Conservation (phyloP, 1,140 invertebrate genomes). For the Protaetia brevitarsis region DNA sequence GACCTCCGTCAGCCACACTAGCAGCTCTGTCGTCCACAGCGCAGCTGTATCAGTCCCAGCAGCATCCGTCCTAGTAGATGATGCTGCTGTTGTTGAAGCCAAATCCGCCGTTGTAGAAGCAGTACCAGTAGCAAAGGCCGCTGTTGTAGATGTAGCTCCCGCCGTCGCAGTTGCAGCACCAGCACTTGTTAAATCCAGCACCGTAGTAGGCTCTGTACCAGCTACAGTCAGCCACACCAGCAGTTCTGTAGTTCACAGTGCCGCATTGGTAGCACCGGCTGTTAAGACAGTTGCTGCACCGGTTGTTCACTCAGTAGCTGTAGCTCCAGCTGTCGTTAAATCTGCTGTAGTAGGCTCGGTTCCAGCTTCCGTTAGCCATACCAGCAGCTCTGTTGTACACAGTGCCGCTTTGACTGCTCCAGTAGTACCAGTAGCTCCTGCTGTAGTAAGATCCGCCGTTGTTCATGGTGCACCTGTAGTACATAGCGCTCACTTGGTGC, state of each 20-base stretch:
- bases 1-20: slow-evolving; percentile 51
- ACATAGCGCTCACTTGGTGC: not conserved
- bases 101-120: slow-evolving; percentile 40
- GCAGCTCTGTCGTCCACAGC: slow-evolving; percentile 53
- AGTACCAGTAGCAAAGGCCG: slow-evolving; percentile 37
- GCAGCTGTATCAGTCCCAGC: slow-evolving; percentile 45
- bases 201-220: slow-evolving; percentile 38
- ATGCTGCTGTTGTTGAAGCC: slow-evolving; percentile 42
- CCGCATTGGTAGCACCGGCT: slow-evolving; percentile 34
- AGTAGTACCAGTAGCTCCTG: slow-evolving; percentile 53
- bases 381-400: slow-evolving; percentile 50
- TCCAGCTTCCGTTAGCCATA: slow-evolving; percentile 49
- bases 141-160: slow-evolving; percentile 27
- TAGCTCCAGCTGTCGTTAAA: slow-evolving; percentile 28
- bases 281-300: not conserved
- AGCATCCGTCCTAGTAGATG: slow-evolving; percentile 5
- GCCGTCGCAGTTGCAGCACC: slow-evolving; percentile 27
- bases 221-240: slow-evolving; percentile 52
- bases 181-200: slow-evolving; percentile 25
- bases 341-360: slow-evolving; percentile 35
- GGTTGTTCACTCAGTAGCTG: slow-evolving; percentile 35
- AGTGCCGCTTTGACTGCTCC: slow-evolving; percentile 39
- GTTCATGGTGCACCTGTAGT: slow-evolving; percentile 43
- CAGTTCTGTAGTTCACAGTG: slow-evolving; percentile 52
- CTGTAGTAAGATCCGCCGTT: slow-evolving; percentile 42